A percentile compares a stretch with the other conserved stretches of the same genome.
These are phyloP conservation scores for Oscheius sp. DNA, from an alignment of 1,140 invertebrate genomes.

Conservation along the genomic window DNA sequence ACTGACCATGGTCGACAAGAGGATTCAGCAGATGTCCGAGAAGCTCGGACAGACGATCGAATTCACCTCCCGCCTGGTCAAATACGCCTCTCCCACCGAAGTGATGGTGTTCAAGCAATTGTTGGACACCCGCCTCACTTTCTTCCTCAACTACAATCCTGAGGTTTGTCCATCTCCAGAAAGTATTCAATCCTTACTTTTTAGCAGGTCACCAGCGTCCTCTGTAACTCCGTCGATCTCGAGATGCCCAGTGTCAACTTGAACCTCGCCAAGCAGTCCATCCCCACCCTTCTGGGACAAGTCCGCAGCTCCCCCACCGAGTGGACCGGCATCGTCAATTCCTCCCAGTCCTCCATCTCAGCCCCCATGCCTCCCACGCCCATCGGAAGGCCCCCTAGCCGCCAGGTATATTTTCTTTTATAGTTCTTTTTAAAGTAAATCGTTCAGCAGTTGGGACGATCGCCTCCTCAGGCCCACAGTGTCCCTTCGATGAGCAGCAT, in stretches of 20 bases:
- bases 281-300: constrained; percentile 35
- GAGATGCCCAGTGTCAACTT: constrained; percentile 35
- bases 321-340: not conserved
- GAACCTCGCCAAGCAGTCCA: constrained; percentile 32
- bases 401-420: constrained; percentile 12
- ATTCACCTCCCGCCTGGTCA: constrained; percentile 84
- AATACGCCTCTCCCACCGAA: constrained; percentile 82
- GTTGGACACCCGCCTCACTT: constrained; percentile 82
- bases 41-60: constrained; percentile 88
- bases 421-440: not conserved
- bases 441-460: constrained; percentile 24
- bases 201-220: not conserved
- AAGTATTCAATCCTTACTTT: too few species aligned
- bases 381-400: constrained; percentile 47
- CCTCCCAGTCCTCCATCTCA: not conserved
- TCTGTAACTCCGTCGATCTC: constrained; percentile 44
- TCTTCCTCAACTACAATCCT: constrained; percentile 77
- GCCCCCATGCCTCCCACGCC: constrained; percentile 44
- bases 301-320: constrained; percentile 16
- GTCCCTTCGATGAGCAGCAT: constrained; percentile 65
- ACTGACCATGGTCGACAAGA: constrained; percentile 79
- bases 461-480: constrained; percentile 68
- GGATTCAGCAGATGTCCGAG: constrained; percentile 88
- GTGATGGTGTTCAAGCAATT: constrained; percentile 89
- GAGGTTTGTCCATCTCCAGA: constrained; percentile 67